phyloP scores from a whole-genome alignment of 2,113 vertebrate genomes.

The Callaeas wilsoni region DNA sequence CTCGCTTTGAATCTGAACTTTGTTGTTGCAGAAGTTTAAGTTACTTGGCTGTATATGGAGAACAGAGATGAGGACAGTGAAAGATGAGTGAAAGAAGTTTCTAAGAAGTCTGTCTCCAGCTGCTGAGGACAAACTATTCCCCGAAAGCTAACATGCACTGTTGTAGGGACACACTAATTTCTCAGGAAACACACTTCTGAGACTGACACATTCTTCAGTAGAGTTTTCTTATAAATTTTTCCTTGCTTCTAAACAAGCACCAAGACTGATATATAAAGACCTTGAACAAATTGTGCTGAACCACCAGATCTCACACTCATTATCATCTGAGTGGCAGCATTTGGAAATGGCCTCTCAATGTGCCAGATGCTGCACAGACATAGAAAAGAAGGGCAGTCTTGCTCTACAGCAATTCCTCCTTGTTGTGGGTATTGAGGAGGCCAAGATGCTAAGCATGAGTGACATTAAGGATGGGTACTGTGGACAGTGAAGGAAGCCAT shows the following conservation, averaged over 20 bases:
- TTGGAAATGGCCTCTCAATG: background rate
- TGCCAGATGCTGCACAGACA: background rate
- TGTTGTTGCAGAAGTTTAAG: background rate
- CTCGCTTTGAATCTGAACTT: background rate
- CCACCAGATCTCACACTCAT: background rate
- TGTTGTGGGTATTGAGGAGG: background rate
- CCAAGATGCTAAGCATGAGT: background rate
- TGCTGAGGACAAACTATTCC: background rate
- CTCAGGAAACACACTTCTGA: background rate
- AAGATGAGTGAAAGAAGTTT: background rate
- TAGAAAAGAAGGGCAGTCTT: background rate
- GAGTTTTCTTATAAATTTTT: background rate
- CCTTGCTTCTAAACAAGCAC: background rate
- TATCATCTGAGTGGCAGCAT: background rate
- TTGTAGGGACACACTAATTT: background rate
- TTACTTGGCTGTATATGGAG: background rate
- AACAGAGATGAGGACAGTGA: background rate
- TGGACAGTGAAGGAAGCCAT: background rate
- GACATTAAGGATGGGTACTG: background rate
- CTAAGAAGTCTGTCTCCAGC: background rate
- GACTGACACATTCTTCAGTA: background rate
- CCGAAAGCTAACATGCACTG: background rate
- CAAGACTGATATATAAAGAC: background rate
- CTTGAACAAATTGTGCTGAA: background rate
- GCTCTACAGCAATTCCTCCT: background rate